A percentile compares a stretch with the other conserved stretches of the same genome.
Conservation (phyloP, 2,888 invertebrate genomes). For the Mimumesa dahlbomi region DNA sequence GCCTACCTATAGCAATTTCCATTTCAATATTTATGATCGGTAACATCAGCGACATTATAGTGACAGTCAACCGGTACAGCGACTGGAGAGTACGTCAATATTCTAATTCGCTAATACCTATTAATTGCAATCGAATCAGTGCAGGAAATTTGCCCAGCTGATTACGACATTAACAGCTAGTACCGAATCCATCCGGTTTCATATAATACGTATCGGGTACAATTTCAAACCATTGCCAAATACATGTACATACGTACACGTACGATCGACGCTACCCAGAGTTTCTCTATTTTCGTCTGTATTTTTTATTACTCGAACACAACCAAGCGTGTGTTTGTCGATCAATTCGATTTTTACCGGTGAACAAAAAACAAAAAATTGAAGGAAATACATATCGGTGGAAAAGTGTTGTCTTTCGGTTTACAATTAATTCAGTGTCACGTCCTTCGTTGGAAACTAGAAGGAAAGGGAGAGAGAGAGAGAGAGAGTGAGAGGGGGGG, state of each 20-base stretch:
- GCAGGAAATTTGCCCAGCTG: conserved; percentile 23
- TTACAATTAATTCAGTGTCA: conserved; percentile 52
- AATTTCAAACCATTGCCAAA: no score
- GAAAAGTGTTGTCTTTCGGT: conserved; percentile 18
- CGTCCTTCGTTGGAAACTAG: conserved; percentile 14
- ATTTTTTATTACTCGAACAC: not conserved
- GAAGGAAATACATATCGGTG: not conserved
- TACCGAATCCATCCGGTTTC: not conserved
- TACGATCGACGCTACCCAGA: no score
- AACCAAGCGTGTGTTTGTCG: not conserved
- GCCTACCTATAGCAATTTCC: conserved; percentile 31
- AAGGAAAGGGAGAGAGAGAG: no score
- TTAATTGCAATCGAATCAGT: conserved; percentile 43
- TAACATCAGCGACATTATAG: conserved; percentile 22
- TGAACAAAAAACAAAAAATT: not conserved
- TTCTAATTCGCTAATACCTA: conserved; percentile 45
- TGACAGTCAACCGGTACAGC: conserved; percentile 4
- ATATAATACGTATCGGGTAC: no score
- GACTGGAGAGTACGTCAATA: conserved; percentile 45
- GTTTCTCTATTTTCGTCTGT: not conserved
- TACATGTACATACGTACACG: no score
- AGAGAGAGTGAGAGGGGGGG: no score
- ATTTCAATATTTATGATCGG: conserved; percentile 38
- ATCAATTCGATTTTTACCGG: not conserved
- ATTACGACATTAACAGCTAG: conserved; percentile 25